Evolutionary conservation across 2,888 invertebrate genomes (phyloP), one percentile per base, ranked within the genome.

Genomic region (Anoncus sp.): DNA sequence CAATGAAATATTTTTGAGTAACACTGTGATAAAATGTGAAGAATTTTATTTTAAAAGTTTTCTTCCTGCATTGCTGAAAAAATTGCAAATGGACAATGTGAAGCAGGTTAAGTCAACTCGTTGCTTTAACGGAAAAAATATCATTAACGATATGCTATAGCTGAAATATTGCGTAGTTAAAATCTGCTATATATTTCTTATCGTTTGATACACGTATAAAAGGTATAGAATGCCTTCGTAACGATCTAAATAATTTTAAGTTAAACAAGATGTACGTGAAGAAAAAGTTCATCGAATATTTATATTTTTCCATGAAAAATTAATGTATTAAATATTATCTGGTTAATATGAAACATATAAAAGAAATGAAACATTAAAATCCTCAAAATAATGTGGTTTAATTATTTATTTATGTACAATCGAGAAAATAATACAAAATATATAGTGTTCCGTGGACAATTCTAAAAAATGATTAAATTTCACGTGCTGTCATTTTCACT

Each of bases 321-420:
- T 22, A 24, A 24, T 51, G 51, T 51, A 51, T 51, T 57, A 20
- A 38, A 57, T 57, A 38, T 79, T 51, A 76, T 59, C 31, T 72
- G 60, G 12, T 43, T 24, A 60, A 60, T 22, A 43, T 60, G 73
- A 31, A 18, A 59, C 38, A 65, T 20, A 57, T 27, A 57, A 43
- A 40, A 72, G n/a, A 53, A 62, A 43, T n/a, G n/a, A n/a, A 20
- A 22, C 6, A 53, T 55, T 55, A 10, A n/a, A 43, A 20, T 16
- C 18, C n/a, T 12, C 16, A 27, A 65, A 14, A 27, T 65, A 63
- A 31, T 35, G 24, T 31, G 53, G 38, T 38, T 63, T 35, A 31
- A 24, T 18, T 63, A 18, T 38, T 51, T 43, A 62, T 55, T 65
- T 18, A 55, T 35, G 35, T 53, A 49, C 16, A 73, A 57, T 40